Base-by-base conservation (phyloP, 2,797 vertebrate species). In the Choloepus didactylus region DNA sequence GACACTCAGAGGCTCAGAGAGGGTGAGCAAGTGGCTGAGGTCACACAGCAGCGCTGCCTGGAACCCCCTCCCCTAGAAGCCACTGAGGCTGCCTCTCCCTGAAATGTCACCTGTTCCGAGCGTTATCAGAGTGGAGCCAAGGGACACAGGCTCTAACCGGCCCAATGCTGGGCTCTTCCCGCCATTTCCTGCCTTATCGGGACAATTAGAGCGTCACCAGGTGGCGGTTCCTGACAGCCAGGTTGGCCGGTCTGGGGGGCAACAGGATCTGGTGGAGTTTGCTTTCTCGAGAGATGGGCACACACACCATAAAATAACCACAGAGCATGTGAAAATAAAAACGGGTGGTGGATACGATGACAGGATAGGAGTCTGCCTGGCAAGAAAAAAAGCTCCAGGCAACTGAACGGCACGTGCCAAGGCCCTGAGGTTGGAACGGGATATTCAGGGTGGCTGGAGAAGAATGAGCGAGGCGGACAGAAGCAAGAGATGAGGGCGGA, bases 11-110 rank as follows among this genome's bases (percentile, higher is more conserved):
- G 31, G 83, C 69, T 90, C 79, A 84, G 88, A 92, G 79, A 81
- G 6, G 23, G 46, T 25, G 1, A 18, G 67, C 0, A 0, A 12
- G 44, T 9, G n/a, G 38, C 41, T 2, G 9, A 19, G n/a, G 54
- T 38, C 83, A 76, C 92, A 84, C 35, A 87, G 94, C 83, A 11
- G 3, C 15, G 7, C 31, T 1, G 9, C 69, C 46, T 1, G 5
- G 35, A 11, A 31, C 31, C 11, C 0, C 18, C 35, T 12, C 23
- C 64, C 73, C 73, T 1, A 5, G 59, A 11, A 29, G 60, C 44
- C 62, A 49, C 60, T 0, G 21, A 0, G 25, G 56, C 16, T 5
- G 0, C 14, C 38, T 27, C 14, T 66, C 18, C 23, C 60, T 7
- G 21, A 19, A 6, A 25, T 15, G 1, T 35, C n/a, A 29, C 23